These are phyloP conservation scores for Ostrea denselamellosa DNA, from an alignment of 1,140 invertebrate genomes.

Conservation along the genomic window DNA sequence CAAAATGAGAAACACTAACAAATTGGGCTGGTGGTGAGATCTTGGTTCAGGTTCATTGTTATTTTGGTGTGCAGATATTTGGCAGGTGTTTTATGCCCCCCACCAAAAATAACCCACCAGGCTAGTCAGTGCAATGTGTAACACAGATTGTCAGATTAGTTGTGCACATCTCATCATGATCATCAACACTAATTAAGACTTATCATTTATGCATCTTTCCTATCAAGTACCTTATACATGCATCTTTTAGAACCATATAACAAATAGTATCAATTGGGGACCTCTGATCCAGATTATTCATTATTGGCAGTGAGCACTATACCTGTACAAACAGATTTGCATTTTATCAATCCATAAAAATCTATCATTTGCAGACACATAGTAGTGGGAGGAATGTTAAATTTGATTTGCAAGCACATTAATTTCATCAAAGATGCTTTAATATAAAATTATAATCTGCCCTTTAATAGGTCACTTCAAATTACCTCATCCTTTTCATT, in stretches of 20 bases:
- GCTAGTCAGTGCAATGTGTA: not conserved
- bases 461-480: not conserved
- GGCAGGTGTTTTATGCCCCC: constrained; percentile 20
- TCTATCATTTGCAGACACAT: not conserved
- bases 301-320: not conserved
- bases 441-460: not conserved
- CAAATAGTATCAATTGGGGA: not conserved
- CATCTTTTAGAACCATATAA: too few species aligned
- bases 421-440: constrained; percentile 7
- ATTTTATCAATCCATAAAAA: not conserved
- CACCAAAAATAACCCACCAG: not conserved
- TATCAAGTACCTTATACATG: too few species aligned
- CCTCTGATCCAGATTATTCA: not conserved
- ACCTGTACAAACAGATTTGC: not conserved
- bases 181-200: not conserved
- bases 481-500: not conserved
- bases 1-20: constrained; percentile 22
- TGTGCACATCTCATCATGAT: not conserved
- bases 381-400: constrained; percentile 15
- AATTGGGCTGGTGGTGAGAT: not conserved
- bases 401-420: not conserved
- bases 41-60: constrained; percentile 24
- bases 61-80: constrained; percentile 21
- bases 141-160: not conserved
- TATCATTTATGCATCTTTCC: not conserved